Evolutionary conservation across 2,888 invertebrate genomes (phyloP).

Genomic region (Ornithoptera alexandrae): DNA sequence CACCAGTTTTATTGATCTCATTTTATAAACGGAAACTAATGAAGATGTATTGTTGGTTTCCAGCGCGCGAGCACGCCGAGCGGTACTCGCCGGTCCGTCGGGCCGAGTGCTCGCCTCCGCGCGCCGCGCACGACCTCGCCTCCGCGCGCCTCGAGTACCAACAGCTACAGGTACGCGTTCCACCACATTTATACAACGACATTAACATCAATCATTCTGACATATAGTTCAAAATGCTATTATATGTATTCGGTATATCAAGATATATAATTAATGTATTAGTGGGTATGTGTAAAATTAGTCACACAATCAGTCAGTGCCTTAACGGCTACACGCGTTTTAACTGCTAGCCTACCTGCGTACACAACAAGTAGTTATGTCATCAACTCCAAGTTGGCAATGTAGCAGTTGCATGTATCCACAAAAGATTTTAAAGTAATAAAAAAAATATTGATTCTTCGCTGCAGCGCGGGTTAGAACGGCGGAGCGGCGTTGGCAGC

Average conservation of each 20-base stretch:
- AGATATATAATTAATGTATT: no score
- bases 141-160: constrained; percentile 89
- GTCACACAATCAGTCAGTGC: no score
- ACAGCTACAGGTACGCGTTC: constrained; percentile 80
- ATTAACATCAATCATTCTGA: no score
- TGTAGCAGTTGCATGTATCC: neutral
- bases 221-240: no score
- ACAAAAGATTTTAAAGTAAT: neutral
- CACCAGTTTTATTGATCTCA: neutral
- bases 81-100: constrained; percentile 94
- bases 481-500: constrained; percentile 57
- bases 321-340: no score
- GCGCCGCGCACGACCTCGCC: constrained; percentile 72
- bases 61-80: constrained; percentile 84
- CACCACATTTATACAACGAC: no score
- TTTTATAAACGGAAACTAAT: neutral
- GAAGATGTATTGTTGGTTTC: neutral
- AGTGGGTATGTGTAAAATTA: no score
- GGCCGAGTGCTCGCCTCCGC: constrained; percentile 86
- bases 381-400: neutral
- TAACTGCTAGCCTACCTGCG: no score
- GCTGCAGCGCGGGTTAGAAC: constrained; percentile 69
- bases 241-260: no score
- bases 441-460: neutral
- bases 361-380: neutral